A percentile compares a stretch with the other conserved stretches of the same genome.
Evolutionary conservation across 2,113 vertebrate genomes (phyloP).

Genomic region (Ia io): DNA sequence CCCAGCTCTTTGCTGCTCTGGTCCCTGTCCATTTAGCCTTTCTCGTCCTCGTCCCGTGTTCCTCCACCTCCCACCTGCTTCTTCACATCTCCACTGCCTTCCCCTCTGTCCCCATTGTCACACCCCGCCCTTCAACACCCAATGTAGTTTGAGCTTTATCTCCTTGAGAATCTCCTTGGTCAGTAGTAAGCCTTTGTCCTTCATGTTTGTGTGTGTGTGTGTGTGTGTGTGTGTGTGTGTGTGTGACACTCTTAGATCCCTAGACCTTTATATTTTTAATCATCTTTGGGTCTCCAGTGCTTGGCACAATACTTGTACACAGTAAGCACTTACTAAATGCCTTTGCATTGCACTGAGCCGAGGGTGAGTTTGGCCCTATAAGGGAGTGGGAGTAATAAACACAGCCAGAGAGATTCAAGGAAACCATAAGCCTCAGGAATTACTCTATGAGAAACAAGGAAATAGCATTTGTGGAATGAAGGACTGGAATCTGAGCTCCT

Average conservation of each 20-base stretch:
- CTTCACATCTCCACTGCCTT: not conserved
- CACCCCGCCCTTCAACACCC: not conserved
- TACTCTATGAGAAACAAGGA: not conserved
- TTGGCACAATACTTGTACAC: not conserved
- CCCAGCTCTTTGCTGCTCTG: not conserved
- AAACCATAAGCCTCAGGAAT: not conserved
- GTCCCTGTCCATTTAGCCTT: not conserved
- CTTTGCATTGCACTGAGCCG: not conserved
- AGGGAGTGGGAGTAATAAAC: not conserved
- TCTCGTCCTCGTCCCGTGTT: accelerated
- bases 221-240: no score
- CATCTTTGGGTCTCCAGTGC: not conserved
- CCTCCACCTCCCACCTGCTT: not conserved
- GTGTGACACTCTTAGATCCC: not conserved
- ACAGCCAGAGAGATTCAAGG: not conserved
- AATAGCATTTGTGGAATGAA: not conserved
- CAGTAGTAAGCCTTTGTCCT: not conserved
- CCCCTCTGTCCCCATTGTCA: no score
- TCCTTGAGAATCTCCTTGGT: not conserved
- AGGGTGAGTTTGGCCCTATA: not conserved
- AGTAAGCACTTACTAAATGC: not conserved
- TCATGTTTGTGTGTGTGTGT: no score
- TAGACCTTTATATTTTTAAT: not conserved
- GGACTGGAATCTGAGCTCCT: not conserved
- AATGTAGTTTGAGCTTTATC: not conserved